Conservation (phyloP, 2,797 vertebrate genomes). For the Pelochelys cantorii region DNA sequence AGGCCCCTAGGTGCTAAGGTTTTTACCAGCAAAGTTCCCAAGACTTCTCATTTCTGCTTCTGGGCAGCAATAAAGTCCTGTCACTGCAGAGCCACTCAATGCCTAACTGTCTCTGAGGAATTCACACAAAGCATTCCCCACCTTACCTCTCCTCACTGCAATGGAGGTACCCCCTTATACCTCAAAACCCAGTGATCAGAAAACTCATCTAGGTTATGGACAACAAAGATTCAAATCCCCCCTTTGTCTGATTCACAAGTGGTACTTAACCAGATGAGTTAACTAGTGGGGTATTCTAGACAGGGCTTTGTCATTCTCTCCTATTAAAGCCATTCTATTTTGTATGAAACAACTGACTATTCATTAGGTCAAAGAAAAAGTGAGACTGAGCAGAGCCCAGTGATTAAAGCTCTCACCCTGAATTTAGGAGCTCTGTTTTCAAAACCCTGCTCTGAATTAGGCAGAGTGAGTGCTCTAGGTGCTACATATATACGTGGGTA, state of each 20-base stretch:
- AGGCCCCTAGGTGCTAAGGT: background rate
- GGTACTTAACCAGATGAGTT: background rate
- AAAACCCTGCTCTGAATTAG: no score
- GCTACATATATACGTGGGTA: background rate
- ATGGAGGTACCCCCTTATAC: background rate
- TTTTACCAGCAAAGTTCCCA: background rate
- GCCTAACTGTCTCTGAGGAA: background rate
- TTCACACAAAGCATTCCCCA: background rate
- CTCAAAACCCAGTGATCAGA: background rate
- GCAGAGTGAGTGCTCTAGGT: background rate
- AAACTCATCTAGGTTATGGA: background rate
- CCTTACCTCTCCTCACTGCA: background rate
- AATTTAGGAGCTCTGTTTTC: no score
- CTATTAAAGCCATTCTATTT: no score
- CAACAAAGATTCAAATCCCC: background rate
- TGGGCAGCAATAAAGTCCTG: background rate
- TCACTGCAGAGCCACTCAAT: background rate
- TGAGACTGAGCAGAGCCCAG: no score
- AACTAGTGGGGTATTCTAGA: background rate
- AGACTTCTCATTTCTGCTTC: background rate
- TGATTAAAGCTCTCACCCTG: no score
- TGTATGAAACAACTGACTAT: no score
- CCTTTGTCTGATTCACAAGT: background rate
- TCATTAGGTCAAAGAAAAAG: no score
- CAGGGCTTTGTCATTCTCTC: no score